These are phyloP conservation scores for Ophraella communa DNA, from an alignment of 2,888 invertebrate genomes.

Conservation along the genomic window DNA sequence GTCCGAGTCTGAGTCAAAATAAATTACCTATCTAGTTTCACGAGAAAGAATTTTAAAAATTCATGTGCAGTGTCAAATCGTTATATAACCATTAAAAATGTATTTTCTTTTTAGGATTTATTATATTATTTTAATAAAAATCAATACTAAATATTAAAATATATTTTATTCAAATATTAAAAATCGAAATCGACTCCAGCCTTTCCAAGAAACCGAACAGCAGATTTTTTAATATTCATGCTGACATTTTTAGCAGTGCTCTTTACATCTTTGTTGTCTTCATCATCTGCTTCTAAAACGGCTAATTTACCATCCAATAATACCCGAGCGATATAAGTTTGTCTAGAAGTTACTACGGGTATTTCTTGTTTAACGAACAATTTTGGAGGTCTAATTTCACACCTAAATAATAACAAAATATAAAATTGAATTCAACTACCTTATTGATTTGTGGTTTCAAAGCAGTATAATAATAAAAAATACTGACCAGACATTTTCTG, in stretches of 20 bases:
- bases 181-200: neutral
- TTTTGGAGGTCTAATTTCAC: constrained; percentile 45
- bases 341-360: constrained; percentile 49
- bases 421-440: neutral
- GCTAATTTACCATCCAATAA: constrained; percentile 44
- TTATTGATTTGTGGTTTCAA: neutral
- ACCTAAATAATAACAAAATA: constrained; percentile 1
- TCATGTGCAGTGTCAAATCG: no score
- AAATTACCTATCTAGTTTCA: no score
- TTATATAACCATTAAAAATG: no score
- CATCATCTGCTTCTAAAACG: constrained; percentile 12
- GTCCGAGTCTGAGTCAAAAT: no score
- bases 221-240: constrained; percentile 36
- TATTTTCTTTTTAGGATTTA: no score
- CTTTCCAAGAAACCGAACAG: constrained; percentile 35
- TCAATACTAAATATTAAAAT: neutral
- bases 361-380: constrained; percentile 32
- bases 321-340: constrained; percentile 46
- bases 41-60: no score
- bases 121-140: no score
- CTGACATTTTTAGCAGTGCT: constrained; percentile 11
- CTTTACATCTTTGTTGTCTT: neutral
- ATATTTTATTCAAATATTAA: neutral
- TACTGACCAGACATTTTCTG: constrained; percentile 47
- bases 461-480: neutral